Base-by-base conservation (phyloP, 2,797 vertebrate species). In the Hephaestus fuliginosus region DNA sequence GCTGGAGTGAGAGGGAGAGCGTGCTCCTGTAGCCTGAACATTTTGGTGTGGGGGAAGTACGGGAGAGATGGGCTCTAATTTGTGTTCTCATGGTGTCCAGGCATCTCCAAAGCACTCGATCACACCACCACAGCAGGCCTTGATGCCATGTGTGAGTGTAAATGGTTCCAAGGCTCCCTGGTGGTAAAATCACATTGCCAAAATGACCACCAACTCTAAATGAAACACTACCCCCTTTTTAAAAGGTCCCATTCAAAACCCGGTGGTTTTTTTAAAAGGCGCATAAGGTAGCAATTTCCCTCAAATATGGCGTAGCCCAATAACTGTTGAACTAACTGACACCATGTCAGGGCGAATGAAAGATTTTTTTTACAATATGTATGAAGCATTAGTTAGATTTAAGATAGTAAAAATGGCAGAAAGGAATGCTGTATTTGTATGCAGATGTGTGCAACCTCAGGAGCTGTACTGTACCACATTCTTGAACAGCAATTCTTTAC, bases 71-170 rank as follows among this genome's bases (percentile, higher is more conserved):
- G 93, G 93, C 93, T 95, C 91, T 95, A 95, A 95, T 96, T 95
- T 95, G 93, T 89, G 86, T 93, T 88, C 87, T 91, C 78, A 80
- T 92, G 91, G 93, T 95, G 94, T 95, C 93, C 90, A 91, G 90
- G 91, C 93, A 90, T 94, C 92, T 93, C 92, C 89, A 90, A 84
- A 88, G 91, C 84, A 92, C 93, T 93, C 92, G 91, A 95, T 95
- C 88, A 85, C 91, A 85, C 91, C 91, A 92, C 93, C 93, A 91
- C 92, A 95, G 88, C 86, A 73, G 87, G 91, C 90, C 93, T 95
- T 95, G 94, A 93, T 93, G 92, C 95, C 95, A 96, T 96, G 94
- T 95, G 95, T 94, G 93, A 92, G 94, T 87, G 89, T 87, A 92
- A 94, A 94, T 94, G 91, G 89, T 92, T 95, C 93, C 92, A 95